Evolutionary conservation across 2,113 vertebrate species (phyloP).

Genomic region (Prunella himalayana): DNA sequence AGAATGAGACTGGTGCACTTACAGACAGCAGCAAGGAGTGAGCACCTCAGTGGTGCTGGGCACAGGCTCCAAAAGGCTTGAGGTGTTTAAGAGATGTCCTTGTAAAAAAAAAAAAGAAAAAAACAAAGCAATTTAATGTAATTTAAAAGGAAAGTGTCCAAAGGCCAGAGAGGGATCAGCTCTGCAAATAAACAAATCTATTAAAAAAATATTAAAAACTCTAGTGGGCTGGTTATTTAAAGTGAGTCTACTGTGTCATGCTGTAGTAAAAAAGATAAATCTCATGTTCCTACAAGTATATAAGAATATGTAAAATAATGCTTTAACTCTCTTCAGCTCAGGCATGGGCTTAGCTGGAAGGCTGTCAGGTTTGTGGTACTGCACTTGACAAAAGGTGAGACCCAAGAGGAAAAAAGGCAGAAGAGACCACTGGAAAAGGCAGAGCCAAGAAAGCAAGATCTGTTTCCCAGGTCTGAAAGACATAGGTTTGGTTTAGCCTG

Average conservation of each 20-base stretch:
- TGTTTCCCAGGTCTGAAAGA: not conserved
- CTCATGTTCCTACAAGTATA: not conserved
- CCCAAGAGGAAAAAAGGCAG: not conserved
- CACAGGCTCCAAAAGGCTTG: not conserved
- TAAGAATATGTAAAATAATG: not conserved
- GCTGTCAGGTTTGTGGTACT: not conserved
- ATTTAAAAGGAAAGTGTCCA: not conserved
- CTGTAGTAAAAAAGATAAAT: not conserved
- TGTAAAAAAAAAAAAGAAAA: not conserved
- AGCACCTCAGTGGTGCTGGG: not conserved
- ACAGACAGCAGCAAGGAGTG: not conserved
- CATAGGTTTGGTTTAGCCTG: not conserved
- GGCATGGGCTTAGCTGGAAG: not conserved
- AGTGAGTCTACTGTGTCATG: not conserved
- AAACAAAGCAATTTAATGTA: not conserved
- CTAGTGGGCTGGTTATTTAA: not conserved
- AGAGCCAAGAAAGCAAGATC: not conserved
- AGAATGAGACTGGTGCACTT: not conserved
- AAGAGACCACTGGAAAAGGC: not conserved
- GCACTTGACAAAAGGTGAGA: not conserved
- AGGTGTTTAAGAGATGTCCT: not conserved
- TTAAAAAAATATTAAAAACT: fast-evolving
- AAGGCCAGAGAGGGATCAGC: not conserved
- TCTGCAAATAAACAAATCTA: not conserved
- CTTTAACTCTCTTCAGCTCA: not conserved